These are phyloP conservation scores for Beris chalybata DNA, from an alignment of 2,888 invertebrate genomes.

Conservation along the genomic window DNA sequence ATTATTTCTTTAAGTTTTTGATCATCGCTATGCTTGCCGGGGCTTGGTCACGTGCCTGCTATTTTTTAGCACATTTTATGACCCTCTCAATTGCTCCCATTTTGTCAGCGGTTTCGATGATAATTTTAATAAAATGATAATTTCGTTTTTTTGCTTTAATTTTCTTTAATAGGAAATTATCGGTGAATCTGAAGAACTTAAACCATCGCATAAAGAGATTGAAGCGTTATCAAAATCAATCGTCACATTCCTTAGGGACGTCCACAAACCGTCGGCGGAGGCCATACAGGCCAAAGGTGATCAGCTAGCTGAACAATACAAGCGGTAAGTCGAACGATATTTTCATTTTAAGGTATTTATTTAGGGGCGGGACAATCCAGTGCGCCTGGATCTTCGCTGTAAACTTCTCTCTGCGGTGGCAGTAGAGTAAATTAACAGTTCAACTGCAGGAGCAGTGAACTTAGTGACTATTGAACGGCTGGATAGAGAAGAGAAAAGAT, in stretches of 20 bases:
- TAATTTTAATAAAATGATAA: slow-evolving; percentile 7
- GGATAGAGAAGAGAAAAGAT: no score
- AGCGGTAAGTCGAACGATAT: slow-evolving; percentile 59
- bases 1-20: no score
- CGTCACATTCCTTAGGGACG: slow-evolving; percentile 68
- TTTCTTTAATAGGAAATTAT: slow-evolving; percentile 66
- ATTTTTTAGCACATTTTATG: no score
- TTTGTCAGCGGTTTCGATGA: neutral
- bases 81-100: no score
- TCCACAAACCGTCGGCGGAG: slow-evolving; percentile 69
- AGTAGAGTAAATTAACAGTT: no score
- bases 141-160: slow-evolving; percentile 30
- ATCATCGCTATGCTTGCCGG: no score
- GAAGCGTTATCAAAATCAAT: slow-evolving; percentile 70
- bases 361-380: neutral
- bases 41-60: no score
- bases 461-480: no score
- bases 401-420: no score
- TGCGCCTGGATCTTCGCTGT: no score
- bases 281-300: slow-evolving; percentile 71
- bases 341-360: neutral
- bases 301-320: slow-evolving; percentile 69
- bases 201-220: slow-evolving; percentile 69
- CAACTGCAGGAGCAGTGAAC: no score
- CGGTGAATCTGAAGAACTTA: slow-evolving; percentile 70